Evolutionary conservation across 1,140 invertebrate species (phyloP).

Genomic region (Drosophila tani): DNA sequence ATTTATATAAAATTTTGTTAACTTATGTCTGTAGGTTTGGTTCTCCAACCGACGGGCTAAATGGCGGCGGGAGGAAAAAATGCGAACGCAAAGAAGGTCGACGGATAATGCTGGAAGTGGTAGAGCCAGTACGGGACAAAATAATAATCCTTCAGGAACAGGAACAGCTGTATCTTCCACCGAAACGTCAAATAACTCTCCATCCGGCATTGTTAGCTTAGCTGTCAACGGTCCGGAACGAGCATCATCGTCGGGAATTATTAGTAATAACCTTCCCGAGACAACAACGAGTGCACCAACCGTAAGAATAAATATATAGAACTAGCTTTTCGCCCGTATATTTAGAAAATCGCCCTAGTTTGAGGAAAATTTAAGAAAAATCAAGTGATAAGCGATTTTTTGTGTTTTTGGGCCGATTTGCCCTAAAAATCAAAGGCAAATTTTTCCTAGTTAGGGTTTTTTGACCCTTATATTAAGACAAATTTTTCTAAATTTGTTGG

Average conservation of each 20-base stretch:
- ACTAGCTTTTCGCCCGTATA: no score
- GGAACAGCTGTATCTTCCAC: constrained; percentile 31
- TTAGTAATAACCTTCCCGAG: constrained; percentile 55
- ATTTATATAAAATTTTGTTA: background rate
- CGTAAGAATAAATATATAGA: constrained; percentile 36
- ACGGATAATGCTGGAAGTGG: constrained; percentile 85
- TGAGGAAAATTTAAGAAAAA: no score
- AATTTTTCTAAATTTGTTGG: no score
- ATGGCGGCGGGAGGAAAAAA: constrained; percentile 99
- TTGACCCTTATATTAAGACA: no score
- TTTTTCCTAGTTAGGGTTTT: no score
- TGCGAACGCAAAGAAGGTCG: constrained; percentile 93
- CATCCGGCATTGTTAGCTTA: constrained; percentile 46
- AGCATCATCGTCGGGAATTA: constrained; percentile 24
- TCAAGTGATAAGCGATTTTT: no score
- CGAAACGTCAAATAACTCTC: constrained; percentile 45
- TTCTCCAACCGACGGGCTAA: constrained; percentile 99
- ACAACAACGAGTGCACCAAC: constrained; percentile 61
- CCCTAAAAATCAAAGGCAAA: no score
- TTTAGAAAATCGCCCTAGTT: no score
- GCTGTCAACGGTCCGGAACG: constrained; percentile 38
- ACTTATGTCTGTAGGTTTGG: constrained; percentile 91
- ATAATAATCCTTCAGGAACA: constrained; percentile 43
- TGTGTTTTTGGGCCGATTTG: no score
- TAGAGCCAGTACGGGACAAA: constrained; percentile 45